Evolutionary conservation across 2,888 invertebrate genomes (phyloP), one percentile per base, ranked within the genome.

Genomic region (Epinotia bilunana): DNA sequence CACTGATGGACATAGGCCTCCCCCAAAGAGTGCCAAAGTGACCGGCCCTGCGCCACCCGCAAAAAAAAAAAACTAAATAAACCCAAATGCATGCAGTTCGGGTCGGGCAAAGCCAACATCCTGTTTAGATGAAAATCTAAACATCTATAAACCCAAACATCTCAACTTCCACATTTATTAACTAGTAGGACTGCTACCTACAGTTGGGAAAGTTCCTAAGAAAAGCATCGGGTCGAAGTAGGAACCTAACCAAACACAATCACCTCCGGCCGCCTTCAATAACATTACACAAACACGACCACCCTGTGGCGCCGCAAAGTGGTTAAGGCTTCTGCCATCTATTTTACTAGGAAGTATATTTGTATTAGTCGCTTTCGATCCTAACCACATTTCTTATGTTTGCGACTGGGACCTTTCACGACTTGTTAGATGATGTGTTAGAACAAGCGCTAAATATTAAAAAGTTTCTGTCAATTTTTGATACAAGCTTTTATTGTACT

Each of bases 171-270:
- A 39, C 39, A 39, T 39, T 39, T 39, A 33, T 39, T 39, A 39
- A 9, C 9, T 39, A 53, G 53, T 53, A 6, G 53, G n/a, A 53
- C 6, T 16, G 16, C 49, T 53, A 7, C n/a, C n/a, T 7, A 2
- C 6, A 6, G n/a, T 16, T 5, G 16, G 49, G 16, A 53, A 53
- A n/a, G 13, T 53, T 53, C 23, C 64, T 33, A 62, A 74, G 73
- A 70, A 74, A 33, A 62, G 73, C 46, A 46, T 33, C 28, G 73
- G 67, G 43, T 61, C n/a, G 57, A 60, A 46, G 46, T 55, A 64
- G 69, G 49, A 64, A 63, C 64, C 69, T 64, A 70, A 70, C 57
- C 58, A 70, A 74, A 74, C 74, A 74, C 74, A 74, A 74, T 74
- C 74, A 70, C 69, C 74, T 43, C 57, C 53, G 69, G 67, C 39